Base-by-base conservation (phyloP, 30 jellyfish, hydroid and myxozoan species). In the Aurelia aurita complex sp. Pacific region DNA sequence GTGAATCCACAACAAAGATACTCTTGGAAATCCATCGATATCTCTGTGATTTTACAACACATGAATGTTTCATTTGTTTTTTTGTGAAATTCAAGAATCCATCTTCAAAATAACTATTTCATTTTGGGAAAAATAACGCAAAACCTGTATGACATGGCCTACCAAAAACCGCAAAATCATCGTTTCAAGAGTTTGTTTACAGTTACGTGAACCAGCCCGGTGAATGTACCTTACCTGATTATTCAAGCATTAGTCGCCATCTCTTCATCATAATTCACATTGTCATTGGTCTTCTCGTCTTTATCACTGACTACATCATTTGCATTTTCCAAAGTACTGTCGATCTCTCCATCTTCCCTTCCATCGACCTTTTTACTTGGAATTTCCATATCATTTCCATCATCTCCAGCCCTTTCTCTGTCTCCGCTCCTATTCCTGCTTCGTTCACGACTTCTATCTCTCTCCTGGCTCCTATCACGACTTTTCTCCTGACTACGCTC, bases 321-420 rank as follows among this genome's bases (percentile, higher is more conserved):
- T 35, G 76, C 36, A 55, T 54, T 40, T 35, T 81, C 77, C 18
- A 69, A 15, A 67, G 73, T 69, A 42, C 69, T 42, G 75, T 36
- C 90, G n/a, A 73, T 81, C 34, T 83, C 92, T 5, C 85, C 84
- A 69, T 69, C 91, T 82, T 82, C 84, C 50, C 78, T 77, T 33
- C 11, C 85, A 46, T 86, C 85, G 40, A 53, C 54, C 36, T 19
- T 23, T 13, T 42, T 55, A 69, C 14, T 46, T 14, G 67, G 55
- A 36, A 17, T 23, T 15, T 4, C 92, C 17, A 54, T 38, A 12
- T 64, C 46, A 12, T n/a, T 76, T 32, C 68, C 86, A 66, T 64
- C 70, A 23, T 73, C 82, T 52, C 38, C 69, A n/a, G 50, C 16
- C 23, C 2, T 62, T 6, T 55, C 92, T 55, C 69, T 52, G 23